Percentiles rank a stretch among this genome's conserved stretches.
phyloP scores from a whole-genome alignment of 2,797 vertebrate species.

The Dromococcyx pavoninus region DNA sequence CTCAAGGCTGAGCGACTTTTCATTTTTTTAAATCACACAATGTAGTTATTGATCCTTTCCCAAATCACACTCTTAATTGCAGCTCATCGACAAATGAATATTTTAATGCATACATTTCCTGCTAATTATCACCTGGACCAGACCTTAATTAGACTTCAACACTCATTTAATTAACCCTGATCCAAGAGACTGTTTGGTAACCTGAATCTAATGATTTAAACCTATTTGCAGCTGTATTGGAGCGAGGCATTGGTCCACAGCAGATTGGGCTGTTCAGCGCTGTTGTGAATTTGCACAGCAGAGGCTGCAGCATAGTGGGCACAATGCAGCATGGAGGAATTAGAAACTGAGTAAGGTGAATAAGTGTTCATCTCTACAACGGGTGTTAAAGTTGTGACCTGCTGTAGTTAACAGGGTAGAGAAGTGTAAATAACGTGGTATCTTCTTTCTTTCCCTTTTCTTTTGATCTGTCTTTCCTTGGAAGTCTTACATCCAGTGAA shows the following conservation, averaged over 20 bases:
- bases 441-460: not conserved
- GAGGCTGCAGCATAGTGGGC: not conserved
- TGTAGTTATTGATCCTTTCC: constrained; percentile 71
- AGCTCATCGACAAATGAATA: constrained; percentile 75
- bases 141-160: constrained; percentile 75
- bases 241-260: not conserved
- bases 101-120: constrained; percentile 79
- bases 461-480: not conserved
- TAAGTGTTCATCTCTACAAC: not conserved
- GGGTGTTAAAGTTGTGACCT: not conserved
- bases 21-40: constrained; percentile 34
- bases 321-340: not conserved
- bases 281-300: not conserved
- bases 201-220: constrained; percentile 65
- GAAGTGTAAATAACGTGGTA: not conserved
- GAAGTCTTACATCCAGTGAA: not conserved
- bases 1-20: constrained; percentile 16
- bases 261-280: not conserved
- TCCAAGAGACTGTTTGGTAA: constrained; percentile 66
- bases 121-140: constrained; percentile 70
- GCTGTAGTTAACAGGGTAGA: not conserved
- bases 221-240: constrained; percentile 43
- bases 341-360: not conserved
- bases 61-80: constrained; percentile 75
- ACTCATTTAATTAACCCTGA: constrained; percentile 77